Evolutionary conservation across 2,888 invertebrate species (phyloP), one percentile per base, ranked within the genome.

Genomic region (Fabriciana adippe): DNA sequence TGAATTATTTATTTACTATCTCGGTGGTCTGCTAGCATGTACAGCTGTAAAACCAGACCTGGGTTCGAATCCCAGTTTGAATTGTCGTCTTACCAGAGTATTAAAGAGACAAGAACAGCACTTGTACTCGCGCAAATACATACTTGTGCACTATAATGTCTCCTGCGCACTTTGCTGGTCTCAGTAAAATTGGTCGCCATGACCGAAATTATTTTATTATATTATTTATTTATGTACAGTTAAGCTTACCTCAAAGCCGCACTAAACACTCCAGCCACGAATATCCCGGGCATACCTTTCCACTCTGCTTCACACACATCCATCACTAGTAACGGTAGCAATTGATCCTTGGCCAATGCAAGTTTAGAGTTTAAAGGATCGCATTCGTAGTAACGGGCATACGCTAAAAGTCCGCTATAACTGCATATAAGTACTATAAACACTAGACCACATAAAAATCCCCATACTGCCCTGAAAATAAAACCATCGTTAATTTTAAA

Each of bases 241-340:
- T 6, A 16, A 51, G 53, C 8, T 74, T 81, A 95, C 95, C 97
- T 98, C 31, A 98, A 92, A 16, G 98, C 97, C 15, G 97, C 98
- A 87, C 97, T 97, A 79, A 98, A 98, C 1, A 98, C 96, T 35
- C 97, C 97, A 54, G 98, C 97, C 0, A 98, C 96, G 82, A 98
- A 98, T 26, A 98, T 88, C 4, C 98, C 98, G 0, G 97, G 96
- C 74, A 98, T 87, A 2, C 98, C 98, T 0, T 96, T 96, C 86
- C 94, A 94, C 55, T 95, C 93, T 11, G 35, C 35, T 8, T 41
- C 11, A 41, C 35, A 84, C n/a, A 96, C 94, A 75, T 97, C 96
- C 96, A 97, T 97, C 15, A 98, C 97, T 64, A 97, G 89, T 18
- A 97, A 84, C 0, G 97, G 97, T 64, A 98, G 83, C 16, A 98